These are phyloP conservation scores for Tarsius wallacei DNA, from an alignment of 2,797 vertebrate species.

Conservation along the genomic window DNA sequence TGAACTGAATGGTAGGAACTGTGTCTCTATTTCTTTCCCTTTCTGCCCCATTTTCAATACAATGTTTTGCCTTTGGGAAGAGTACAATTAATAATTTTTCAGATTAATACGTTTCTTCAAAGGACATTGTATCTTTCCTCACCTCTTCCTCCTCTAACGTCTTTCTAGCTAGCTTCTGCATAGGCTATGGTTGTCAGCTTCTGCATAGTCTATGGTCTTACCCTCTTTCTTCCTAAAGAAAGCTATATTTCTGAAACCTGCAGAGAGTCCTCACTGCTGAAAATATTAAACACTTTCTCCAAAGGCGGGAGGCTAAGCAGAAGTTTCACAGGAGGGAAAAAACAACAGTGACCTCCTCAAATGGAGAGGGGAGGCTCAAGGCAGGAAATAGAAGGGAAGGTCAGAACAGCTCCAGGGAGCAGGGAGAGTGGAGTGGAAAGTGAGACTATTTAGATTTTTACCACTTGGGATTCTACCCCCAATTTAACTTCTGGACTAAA, in stretches of 20 bases:
- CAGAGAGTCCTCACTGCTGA: slow-evolving; percentile 48
- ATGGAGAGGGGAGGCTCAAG: slow-evolving; percentile 51
- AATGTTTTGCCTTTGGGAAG: neutral
- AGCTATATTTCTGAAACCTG: slow-evolving; percentile 22
- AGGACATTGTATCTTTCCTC: neutral
- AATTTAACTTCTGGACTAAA: slow-evolving; percentile 70
- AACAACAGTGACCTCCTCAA: slow-evolving; percentile 69
- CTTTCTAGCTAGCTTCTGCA: neutral
- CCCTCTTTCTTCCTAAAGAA: slow-evolving; percentile 39
- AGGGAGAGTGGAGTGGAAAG: neutral
- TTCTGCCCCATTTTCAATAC: neutral
- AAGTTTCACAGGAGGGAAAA: slow-evolving; percentile 78
- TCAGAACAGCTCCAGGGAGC: slow-evolving; percentile 3
- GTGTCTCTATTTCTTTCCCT: neutral
- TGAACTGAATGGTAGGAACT: neutral
- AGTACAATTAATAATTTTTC: neutral
- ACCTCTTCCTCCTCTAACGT: neutral
- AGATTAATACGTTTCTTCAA: neutral
- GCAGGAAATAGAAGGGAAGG: slow-evolving; percentile 64
- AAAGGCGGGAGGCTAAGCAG: slow-evolving; percentile 45
- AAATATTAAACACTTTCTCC: slow-evolving; percentile 67
- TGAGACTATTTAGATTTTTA: slow-evolving; percentile 47
- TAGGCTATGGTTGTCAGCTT: neutral
- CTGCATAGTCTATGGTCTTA: neutral
- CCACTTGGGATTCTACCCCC: slow-evolving; percentile 33